Conservation (phyloP, 2,797 vertebrate genomes). For the Microtus agrestis region DNA sequence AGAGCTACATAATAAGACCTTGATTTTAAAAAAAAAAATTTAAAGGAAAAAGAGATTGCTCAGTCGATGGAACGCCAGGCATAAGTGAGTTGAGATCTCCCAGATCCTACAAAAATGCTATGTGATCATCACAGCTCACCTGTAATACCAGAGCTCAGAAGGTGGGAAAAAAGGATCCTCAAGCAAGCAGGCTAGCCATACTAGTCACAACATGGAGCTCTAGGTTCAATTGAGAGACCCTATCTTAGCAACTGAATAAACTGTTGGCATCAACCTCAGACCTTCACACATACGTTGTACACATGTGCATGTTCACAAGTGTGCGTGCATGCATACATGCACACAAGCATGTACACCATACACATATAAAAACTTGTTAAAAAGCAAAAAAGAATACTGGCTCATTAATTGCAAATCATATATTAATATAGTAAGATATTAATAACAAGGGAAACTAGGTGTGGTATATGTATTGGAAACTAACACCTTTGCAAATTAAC, state of each 20-base stretch:
- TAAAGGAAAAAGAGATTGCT: background rate
- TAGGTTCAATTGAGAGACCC: background rate
- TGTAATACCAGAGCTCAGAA: background rate
- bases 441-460: background rate
- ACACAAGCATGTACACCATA: background rate
- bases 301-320: background rate
- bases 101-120: background rate
- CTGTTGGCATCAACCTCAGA: background rate
- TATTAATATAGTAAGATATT: constrained; percentile 7
- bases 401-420: constrained; percentile 35
- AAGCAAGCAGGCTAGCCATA: background rate
- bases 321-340: background rate
- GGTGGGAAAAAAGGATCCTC: background rate
- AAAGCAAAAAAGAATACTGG: background rate
- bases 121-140: background rate
- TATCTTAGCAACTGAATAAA: background rate
- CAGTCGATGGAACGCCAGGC: background rate
- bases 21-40: background rate
- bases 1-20: background rate
- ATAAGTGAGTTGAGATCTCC: background rate
- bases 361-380: background rate
- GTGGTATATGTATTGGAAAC: background rate
- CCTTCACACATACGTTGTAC: background rate
- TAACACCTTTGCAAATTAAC: constrained; percentile 39
- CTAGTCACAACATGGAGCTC: background rate